Conservation (phyloP, 2,888 invertebrate species). For the Scaptomyza reducta region DNA sequence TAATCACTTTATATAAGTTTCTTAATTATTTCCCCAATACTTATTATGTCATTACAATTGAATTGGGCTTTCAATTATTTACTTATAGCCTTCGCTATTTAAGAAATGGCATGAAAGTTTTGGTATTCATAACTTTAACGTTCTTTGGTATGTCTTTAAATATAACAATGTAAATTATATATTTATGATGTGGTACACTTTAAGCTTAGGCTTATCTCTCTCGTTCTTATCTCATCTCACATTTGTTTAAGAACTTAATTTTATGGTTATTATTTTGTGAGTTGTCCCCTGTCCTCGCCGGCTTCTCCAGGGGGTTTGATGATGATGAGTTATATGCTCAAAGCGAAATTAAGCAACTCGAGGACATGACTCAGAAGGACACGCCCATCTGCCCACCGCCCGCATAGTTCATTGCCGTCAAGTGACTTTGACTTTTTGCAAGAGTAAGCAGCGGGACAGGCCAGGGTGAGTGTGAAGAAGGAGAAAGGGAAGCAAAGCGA, state of each 20-base stretch:
- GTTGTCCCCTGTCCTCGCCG: slow-evolving; percentile 10
- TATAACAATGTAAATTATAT: slow-evolving; percentile 19
- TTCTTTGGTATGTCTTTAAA: neutral
- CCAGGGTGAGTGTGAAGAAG: neutral
- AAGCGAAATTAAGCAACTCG: slow-evolving; percentile 58
- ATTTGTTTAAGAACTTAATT: slow-evolving; percentile 61
- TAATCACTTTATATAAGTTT: too few species aligned
- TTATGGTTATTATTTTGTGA: slow-evolving; percentile 64
- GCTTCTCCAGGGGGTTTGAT: slow-evolving; percentile 45
- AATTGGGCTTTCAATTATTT: too few species aligned
- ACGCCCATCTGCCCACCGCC: slow-evolving; percentile 8
- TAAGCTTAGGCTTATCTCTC: slow-evolving; percentile 34
- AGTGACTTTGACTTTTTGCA: slow-evolving; percentile 55
- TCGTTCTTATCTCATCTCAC: slow-evolving; percentile 12
- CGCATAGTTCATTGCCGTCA: slow-evolving; percentile 22
- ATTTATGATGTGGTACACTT: slow-evolving; percentile 30
- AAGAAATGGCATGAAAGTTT: too few species aligned
- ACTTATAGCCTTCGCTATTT: too few species aligned
- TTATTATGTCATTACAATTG: too few species aligned
- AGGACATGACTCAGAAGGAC: slow-evolving; percentile 25
- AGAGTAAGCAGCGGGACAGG: slow-evolving; percentile 5
- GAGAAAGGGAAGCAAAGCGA: neutral
- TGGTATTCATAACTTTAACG: too few species aligned
- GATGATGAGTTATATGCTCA: slow-evolving; percentile 64
- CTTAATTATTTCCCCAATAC: too few species aligned